phyloP scores from a whole-genome alignment of 2,888 invertebrate genomes.

The Erebia epiphron region DNA sequence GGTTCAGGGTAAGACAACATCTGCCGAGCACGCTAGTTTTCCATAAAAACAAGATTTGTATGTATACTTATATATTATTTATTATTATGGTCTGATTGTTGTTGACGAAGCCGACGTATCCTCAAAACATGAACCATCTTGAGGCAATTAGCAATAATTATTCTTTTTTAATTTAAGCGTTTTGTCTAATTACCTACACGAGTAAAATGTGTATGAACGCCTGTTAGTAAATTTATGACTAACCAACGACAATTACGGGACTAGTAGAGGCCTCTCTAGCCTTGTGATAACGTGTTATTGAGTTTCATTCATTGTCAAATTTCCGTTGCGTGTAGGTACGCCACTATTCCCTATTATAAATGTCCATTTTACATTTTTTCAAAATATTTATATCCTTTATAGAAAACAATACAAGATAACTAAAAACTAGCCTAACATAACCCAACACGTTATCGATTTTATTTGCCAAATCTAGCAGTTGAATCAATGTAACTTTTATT shows the following conservation, averaged over 20 bases:
- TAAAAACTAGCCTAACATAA: too few species aligned
- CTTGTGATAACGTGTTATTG: slow-evolving; percentile 12
- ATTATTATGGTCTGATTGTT: too few species aligned
- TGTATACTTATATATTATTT: too few species aligned
- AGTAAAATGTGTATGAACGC: neutral
- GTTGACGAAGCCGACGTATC: too few species aligned
- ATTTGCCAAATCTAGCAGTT: neutral
- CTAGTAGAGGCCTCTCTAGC: slow-evolving; percentile 1
- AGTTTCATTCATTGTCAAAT: slow-evolving; percentile 11
- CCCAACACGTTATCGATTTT: neutral
- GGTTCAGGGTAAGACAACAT: too few species aligned
- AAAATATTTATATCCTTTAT: too few species aligned
- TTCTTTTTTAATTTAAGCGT: neutral
- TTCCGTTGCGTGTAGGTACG: neutral
- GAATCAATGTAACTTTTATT: too few species aligned
- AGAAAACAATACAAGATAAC: too few species aligned
- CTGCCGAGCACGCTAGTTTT: too few species aligned
- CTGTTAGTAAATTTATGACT: neutral
- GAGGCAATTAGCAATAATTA: slow-evolving; percentile 1
- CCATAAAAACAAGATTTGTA: too few species aligned
- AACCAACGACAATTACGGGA: slow-evolving; percentile 7
- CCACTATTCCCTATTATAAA: neutral
- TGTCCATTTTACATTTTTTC: neutral
- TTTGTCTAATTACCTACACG: neutral
- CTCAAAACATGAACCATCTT: neutral